Evolutionary conservation across 35 echinoderm and acorn worm species (phyloP).

Genomic region (Chiridota heheva): DNA sequence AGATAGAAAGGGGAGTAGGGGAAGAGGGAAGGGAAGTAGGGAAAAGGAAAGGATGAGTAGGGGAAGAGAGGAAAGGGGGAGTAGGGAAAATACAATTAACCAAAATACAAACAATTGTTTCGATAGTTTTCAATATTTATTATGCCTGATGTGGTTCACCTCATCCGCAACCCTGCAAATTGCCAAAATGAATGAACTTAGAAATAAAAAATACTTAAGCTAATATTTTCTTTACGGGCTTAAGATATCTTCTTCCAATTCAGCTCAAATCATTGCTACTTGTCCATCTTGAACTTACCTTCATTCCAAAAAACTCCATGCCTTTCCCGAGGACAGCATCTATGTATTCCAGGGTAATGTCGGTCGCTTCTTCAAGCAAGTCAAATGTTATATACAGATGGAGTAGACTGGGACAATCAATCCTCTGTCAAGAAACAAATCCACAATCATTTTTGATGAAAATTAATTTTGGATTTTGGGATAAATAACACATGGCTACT

Average conservation of each 20-base stretch:
- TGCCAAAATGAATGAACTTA: not conserved
- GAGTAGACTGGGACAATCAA: constrained; percentile 58
- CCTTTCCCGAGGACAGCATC: constrained; percentile 77
- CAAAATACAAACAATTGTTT: not conserved
- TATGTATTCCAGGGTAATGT: constrained; percentile 71
- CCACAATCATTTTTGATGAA: no score
- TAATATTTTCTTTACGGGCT: not conserved
- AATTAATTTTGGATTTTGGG: not conserved
- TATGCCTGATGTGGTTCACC: no score
- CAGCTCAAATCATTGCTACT: not conserved
- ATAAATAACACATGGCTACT: not conserved
- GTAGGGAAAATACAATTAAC: not conserved
- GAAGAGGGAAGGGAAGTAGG: no score
- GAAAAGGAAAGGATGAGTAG: no score
- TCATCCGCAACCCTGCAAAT: not conserved
- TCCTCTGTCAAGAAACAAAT: constrained; percentile 30
- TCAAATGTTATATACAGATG: constrained; percentile 83
- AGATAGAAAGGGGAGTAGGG: no score
- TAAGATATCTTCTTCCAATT: not conserved
- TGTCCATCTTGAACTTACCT: constrained; percentile 41
- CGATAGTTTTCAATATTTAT: no score
- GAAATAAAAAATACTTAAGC: not conserved
- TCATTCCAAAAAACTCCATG: constrained; percentile 71
- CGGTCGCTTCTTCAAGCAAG: constrained; percentile 70
- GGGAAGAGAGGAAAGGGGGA: no score